Evolutionary conservation across 2,113 vertebrate species (phyloP).

Genomic region (Mobula hypostoma): DNA sequence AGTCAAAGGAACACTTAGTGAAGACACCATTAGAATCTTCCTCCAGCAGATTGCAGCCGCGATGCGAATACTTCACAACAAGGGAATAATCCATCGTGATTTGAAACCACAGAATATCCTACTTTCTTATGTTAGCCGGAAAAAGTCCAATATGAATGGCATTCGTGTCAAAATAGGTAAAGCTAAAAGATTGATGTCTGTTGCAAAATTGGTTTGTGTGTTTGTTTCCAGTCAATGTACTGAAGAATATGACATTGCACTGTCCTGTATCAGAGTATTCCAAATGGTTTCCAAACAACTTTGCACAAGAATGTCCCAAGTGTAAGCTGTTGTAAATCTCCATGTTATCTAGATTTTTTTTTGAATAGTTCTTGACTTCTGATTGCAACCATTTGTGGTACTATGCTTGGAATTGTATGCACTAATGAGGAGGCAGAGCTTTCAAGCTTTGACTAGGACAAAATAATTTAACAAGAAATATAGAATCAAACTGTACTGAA

Average conservation of each 20-base stretch:
- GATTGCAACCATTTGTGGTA: not conserved
- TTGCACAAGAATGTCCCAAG: not conserved
- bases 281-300: not conserved
- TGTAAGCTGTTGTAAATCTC: not conserved
- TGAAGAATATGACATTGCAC: not conserved
- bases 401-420: not conserved
- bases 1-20: slow-evolving; percentile 90
- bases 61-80: slow-evolving; percentile 86
- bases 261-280: not conserved
- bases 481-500: not conserved
- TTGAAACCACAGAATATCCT: slow-evolving; percentile 96
- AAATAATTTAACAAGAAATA: not conserved
- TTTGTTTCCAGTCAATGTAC: no score
- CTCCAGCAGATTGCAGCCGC: slow-evolving; percentile 93
- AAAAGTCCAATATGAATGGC: slow-evolving; percentile 74
- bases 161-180: slow-evolving; percentile 94
- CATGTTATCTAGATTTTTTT: not conserved
- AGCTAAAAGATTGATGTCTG: not conserved
- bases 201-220: not conserved
- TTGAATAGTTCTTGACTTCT: not conserved
- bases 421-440: not conserved
- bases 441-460: not conserved
- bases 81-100: slow-evolving; percentile 91
- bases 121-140: slow-evolving; percentile 72
- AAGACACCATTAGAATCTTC: slow-evolving; percentile 89